These are phyloP conservation scores for Caenorhabditis afra DNA, from an alignment of 2,888 invertebrate genomes.

Conservation along the genomic window DNA sequence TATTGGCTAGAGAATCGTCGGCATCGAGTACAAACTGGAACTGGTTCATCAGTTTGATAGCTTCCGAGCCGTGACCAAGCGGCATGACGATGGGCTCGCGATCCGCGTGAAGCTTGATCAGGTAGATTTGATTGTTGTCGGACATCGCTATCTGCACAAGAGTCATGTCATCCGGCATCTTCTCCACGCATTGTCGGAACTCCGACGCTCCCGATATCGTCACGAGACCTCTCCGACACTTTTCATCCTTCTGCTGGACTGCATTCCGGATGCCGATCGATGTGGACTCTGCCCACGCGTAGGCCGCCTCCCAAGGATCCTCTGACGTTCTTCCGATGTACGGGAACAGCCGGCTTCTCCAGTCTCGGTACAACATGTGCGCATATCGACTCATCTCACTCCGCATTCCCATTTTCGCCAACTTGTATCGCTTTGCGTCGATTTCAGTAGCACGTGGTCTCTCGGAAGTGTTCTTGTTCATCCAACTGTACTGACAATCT, in stretches of 20 bases:
- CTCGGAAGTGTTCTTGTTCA: too few relatives aligned
- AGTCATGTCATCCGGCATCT: conserved; percentile 58
- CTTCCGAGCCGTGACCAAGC: conserved; percentile 42
- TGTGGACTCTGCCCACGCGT: conserved; percentile 62
- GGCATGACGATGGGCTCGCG: conserved; percentile 59
- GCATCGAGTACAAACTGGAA: conserved; percentile 38
- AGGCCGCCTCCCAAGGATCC: conserved; percentile 56
- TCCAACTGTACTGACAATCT: conserved; percentile 35
- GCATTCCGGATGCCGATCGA: conserved; percentile 53
- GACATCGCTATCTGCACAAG: conserved; percentile 49
- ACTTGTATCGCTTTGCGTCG: neutral
- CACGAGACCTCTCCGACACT: conserved; percentile 40
- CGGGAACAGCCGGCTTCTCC: conserved; percentile 55
- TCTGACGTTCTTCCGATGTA: conserved; percentile 52
- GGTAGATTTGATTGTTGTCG: conserved; percentile 44
- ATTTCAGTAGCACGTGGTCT: conserved; percentile 6
- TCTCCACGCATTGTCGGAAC: conserved; percentile 29
- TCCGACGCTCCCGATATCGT: conserved; percentile 25
- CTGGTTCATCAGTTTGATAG: conserved; percentile 46
- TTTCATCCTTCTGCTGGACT: conserved; percentile 32
- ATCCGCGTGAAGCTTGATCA: conserved; percentile 57
- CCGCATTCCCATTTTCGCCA: conserved; percentile 1
- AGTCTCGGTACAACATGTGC: conserved; percentile 48
- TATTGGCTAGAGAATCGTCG: conserved; percentile 47
- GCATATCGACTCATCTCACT: conserved; percentile 32